Percentiles rank a stretch among this genome's conserved stretches.
Evolutionary conservation across 2,888 invertebrate species (phyloP).

Genomic region (Byasa hedistus): DNA sequence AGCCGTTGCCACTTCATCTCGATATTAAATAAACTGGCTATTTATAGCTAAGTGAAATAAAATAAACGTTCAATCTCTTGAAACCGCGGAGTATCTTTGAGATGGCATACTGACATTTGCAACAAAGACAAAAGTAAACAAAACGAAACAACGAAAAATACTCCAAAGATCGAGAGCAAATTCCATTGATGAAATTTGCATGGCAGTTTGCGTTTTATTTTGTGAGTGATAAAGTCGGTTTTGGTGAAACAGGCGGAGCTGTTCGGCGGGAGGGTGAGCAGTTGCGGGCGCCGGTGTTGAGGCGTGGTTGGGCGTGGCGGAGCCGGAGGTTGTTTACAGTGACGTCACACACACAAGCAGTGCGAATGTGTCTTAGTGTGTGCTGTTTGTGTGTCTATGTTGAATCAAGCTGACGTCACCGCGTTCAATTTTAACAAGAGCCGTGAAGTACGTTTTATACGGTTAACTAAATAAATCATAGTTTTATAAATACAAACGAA

Average conservation of each 20-base stretch:
- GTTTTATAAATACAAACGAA: no score
- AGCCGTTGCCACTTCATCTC: conserved; percentile 10
- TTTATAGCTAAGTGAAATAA: conserved; percentile 19
- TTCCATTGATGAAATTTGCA: conserved; percentile 1
- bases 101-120: conserved; percentile 25
- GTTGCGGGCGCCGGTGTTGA: conserved; percentile 49
- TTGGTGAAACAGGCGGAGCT: neutral
- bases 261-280: conserved; percentile 30
- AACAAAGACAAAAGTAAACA: conserved; percentile 28
- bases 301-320: conserved; percentile 71
- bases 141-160: conserved; percentile 16
- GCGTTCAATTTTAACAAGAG: neutral
- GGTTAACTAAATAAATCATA: neutral
- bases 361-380: conserved; percentile 12
- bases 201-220: neutral
- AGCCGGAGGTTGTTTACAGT: conserved; percentile 36
- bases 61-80: conserved; percentile 16
- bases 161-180: conserved; percentile 23
- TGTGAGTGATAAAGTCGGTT: neutral
- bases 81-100: conserved; percentile 17
- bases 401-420: conserved; percentile 3
- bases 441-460: neutral
- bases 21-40: conserved; percentile 13
- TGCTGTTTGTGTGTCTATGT: neutral
- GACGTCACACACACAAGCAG: conserved; percentile 46